Conservation (phyloP, 2,113 vertebrate genomes). For the Sphyrna mokarran region DNA sequence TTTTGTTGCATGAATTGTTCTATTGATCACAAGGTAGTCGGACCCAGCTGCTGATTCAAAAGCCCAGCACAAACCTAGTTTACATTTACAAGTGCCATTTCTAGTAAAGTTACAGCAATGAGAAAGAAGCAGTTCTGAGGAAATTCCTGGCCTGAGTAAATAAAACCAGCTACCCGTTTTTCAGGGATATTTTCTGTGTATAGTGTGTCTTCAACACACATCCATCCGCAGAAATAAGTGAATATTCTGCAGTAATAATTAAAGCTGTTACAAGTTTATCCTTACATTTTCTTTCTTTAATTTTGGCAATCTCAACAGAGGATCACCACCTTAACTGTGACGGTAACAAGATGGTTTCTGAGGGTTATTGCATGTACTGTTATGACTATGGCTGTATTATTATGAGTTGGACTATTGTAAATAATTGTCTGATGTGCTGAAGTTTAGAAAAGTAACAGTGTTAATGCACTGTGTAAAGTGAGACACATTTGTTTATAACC, state of each 20-base stretch:
- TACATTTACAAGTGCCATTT: background rate
- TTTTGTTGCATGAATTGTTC: background rate
- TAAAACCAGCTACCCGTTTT: background rate
- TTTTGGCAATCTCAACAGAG: slow-evolving; percentile 79
- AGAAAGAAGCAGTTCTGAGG: background rate
- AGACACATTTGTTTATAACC: background rate
- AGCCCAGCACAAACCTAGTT: background rate
- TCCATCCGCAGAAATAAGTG: background rate
- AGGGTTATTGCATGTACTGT: slow-evolving; percentile 51
- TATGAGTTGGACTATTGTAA: background rate
- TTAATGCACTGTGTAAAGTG: background rate
- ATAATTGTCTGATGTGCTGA: slow-evolving; percentile 4
- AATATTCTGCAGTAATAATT: background rate
- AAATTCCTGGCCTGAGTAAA: background rate
- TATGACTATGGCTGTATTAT: slow-evolving; percentile 43
- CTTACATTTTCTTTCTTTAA: slow-evolving; percentile 49
- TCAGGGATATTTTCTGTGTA: background rate
- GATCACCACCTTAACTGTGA: slow-evolving; percentile 96
- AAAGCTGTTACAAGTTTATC: background rate
- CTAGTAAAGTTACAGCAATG: background rate
- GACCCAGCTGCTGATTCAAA: background rate
- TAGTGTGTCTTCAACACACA: background rate
- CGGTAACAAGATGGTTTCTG: slow-evolving; percentile 68
- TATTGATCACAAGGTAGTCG: background rate
- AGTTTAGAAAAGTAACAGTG: background rate